Base-by-base conservation (phyloP, 2,113 vertebrate genomes). In the Girardinichthys multiradiatus region DNA sequence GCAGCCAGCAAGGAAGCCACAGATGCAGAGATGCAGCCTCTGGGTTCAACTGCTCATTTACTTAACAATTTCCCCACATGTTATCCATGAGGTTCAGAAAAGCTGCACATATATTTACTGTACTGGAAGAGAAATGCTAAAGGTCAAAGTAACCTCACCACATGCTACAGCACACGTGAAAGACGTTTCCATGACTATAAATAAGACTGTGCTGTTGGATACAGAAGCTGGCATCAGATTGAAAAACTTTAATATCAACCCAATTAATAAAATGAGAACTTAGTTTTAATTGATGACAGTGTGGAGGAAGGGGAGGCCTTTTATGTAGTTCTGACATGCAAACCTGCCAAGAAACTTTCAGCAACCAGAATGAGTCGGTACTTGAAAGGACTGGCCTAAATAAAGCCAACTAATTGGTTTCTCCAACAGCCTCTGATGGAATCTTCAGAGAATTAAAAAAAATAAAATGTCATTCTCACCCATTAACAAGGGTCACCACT, bases 181-280 rank as follows among this genome's bases (percentile, higher is more conserved):
- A 63, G 78, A 80, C 73, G 62, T 54, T 54, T 72, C 74, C 67
- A 68, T n/a, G 54, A 48, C 91, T 92, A 92, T 91, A 90, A 92
- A 93, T 92, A 93, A 78, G 65, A 67, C 77, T 72, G 85, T 74
- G 9, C 83, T 77, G 74, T 68, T 27, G 74, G 37, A 57, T 31
- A 72, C 31, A 79, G 59, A 80, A 13, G 0, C 11, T 1, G 7
- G 5, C 21, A 66, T 54, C 61, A 57, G 54, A 15, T 37, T 6
- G 45, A 12, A 81, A 58, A 72, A 74, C 19, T 30, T 33, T 6
- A 5, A 64, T 30, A 3, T 13, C 37, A 68, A 58, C 51, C 15
- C 65, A 58, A 63, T n/a, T 29, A 72, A 27, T 26, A 11, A 70
- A 15, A 61, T 15, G 19, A 19, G 10, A 42, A 26, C 39, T 30